Conservation (phyloP, 1,140 invertebrate genomes). For the Eciton burchellii region DNA sequence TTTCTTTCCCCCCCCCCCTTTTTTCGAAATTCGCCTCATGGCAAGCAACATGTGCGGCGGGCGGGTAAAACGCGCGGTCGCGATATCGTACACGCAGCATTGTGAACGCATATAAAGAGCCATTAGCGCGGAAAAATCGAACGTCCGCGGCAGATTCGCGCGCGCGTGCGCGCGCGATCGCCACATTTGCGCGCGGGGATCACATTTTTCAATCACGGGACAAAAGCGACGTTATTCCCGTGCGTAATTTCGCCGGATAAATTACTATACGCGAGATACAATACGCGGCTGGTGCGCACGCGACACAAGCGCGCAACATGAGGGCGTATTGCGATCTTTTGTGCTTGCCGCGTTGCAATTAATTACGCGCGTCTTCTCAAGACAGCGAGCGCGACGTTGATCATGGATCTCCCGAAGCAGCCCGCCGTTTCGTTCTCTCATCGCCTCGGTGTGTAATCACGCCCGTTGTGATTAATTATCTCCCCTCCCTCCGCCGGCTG, state of each 20-base stretch:
- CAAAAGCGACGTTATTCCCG: slow-evolving; percentile 33
- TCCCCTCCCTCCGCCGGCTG: too few relatives aligned
- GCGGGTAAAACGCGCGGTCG: slow-evolving; percentile 21
- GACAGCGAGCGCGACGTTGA: slow-evolving; percentile 1
- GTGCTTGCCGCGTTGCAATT: slow-evolving; percentile 14
- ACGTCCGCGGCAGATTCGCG: slow-evolving; percentile 14
- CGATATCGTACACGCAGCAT: slow-evolving; percentile 23
- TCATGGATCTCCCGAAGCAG: slow-evolving; percentile 22
- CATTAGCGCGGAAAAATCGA: slow-evolving; percentile 50
- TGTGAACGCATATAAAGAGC: slow-evolving; percentile 45
- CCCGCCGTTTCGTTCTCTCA: slow-evolving; percentile 8
- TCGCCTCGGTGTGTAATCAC: slow-evolving; percentile 16
- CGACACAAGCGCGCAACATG: neutral
- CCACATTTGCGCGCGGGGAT: slow-evolving; percentile 1
- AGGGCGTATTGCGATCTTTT: slow-evolving; percentile 17
- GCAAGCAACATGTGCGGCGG: neutral
- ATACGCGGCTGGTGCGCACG: neutral
- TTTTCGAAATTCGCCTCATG: slow-evolving; percentile 15
- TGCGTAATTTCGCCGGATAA: slow-evolving; percentile 24
- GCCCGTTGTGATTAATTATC: slow-evolving; percentile 34
- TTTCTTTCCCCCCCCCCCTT: too few relatives aligned
- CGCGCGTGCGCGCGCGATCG: neutral
- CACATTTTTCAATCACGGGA: slow-evolving; percentile 53
- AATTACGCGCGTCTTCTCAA: slow-evolving; percentile 18
- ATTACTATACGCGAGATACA: slow-evolving; percentile 12